These are phyloP conservation scores for Ctenomys sociabilis DNA, from an alignment of 2,113 vertebrate genomes.

Conservation along the genomic window DNA sequence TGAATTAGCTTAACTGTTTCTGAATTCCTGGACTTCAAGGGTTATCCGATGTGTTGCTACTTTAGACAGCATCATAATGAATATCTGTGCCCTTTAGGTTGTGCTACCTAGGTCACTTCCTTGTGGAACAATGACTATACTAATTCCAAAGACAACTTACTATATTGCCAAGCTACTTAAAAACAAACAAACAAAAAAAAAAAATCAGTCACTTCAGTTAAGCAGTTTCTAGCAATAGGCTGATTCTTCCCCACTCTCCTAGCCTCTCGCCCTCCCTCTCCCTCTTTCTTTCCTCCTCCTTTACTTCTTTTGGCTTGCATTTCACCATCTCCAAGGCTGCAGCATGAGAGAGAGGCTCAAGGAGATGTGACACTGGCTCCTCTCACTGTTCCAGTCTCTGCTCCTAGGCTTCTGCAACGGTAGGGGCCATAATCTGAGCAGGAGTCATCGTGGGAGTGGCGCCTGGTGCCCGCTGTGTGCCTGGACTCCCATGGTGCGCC, in stretches of 20 bases:
- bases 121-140: background rate
- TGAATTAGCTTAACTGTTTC: background rate
- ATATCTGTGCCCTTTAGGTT: slow-evolving; percentile 4
- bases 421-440: background rate
- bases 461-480: background rate
- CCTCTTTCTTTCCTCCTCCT: too few species aligned
- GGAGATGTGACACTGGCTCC: background rate
- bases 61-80: slow-evolving; percentile 30
- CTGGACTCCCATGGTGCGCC: background rate
- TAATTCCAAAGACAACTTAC: slow-evolving; percentile 43
- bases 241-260: background rate
- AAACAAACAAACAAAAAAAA: background rate
- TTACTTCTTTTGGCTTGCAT: background rate
- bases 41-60: slow-evolving; percentile 1
- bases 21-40: background rate
- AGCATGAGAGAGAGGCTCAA: background rate
- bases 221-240: background rate
- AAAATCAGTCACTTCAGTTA: background rate
- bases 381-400: background rate
- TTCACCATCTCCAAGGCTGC: background rate
- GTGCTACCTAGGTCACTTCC: background rate
- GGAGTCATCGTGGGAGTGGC: background rate
- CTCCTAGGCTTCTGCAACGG: background rate
- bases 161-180: background rate
- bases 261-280: too few species aligned